phyloP scores from a whole-genome alignment of 2,113 vertebrate genomes.

The Pachycephala philippinensis region DNA sequence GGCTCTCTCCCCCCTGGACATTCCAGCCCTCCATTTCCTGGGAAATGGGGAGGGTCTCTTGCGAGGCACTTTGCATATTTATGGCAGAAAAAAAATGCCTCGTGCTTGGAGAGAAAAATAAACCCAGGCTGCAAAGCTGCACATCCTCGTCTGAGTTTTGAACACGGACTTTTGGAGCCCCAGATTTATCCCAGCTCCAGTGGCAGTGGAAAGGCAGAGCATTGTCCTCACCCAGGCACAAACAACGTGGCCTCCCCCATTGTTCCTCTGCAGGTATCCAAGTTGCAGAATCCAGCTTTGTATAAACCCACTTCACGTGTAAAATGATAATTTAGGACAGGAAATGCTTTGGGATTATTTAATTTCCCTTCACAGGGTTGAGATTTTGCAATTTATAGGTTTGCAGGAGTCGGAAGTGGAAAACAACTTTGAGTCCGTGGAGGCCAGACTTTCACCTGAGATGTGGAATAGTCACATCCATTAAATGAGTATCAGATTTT shows the following conservation, averaged over 20 bases:
- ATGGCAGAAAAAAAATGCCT: neutral
- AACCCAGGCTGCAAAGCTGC: neutral
- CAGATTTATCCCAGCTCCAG: neutral
- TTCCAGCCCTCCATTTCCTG: neutral
- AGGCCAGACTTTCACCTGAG: neutral
- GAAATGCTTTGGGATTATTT: neutral
- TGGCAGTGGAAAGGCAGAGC: neutral
- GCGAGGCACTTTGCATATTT: neutral
- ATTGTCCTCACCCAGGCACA: neutral
- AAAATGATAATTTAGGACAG: neutral
- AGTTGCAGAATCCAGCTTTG: neutral
- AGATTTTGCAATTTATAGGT: neutral
- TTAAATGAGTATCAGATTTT: neutral
- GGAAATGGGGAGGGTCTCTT: neutral
- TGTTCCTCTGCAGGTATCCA: neutral
- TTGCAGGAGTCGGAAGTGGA: neutral
- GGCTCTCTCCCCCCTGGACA: neutral
- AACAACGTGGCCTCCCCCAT: neutral
- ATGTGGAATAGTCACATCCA: neutral
- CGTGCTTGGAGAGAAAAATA: neutral
- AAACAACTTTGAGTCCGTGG: neutral
- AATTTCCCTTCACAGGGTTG: neutral
- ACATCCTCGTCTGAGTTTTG: neutral
- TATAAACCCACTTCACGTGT: neutral
- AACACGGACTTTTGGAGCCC: neutral